Evolutionary conservation across 2,888 invertebrate genomes (phyloP).

Genomic region (Patella pellucida): DNA sequence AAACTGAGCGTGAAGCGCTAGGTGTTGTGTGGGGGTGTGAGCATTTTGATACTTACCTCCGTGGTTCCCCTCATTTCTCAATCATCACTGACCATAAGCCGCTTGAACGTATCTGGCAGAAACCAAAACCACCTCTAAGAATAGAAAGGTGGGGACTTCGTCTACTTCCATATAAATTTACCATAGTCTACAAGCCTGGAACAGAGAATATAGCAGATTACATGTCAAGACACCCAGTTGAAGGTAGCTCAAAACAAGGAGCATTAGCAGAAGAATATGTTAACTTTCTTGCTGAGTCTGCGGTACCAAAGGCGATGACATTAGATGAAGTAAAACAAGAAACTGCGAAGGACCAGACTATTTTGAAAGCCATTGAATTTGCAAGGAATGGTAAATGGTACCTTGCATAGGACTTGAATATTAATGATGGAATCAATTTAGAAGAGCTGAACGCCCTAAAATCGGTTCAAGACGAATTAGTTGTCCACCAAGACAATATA

Average conservation of each 20-base stretch:
- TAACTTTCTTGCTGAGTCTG: conserved; percentile 24
- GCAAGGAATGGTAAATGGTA: conserved; percentile 1
- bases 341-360: conserved; percentile 7
- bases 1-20: conserved; percentile 43
- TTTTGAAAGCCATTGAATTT: conserved; percentile 11
- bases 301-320: conserved; percentile 27
- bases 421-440: neutral
- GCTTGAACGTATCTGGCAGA: conserved; percentile 36
- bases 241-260: conserved; percentile 1
- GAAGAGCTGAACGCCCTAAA: conserved; percentile 12
- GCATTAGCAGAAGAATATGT: conserved; percentile 33
- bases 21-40: conserved; percentile 47
- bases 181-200: conserved; percentile 35
- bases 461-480: conserved; percentile 27
- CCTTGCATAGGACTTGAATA: neutral
- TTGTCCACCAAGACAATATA: conserved; percentile 22
- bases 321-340: conserved; percentile 17
- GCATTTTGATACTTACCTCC: conserved; percentile 46
- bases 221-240: conserved; percentile 38
- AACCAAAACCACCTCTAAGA: conserved; percentile 34
- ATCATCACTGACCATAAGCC: conserved; percentile 48
- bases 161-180: conserved; percentile 37
- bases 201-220: conserved; percentile 42
- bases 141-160: conserved; percentile 42
- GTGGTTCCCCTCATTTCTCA: conserved; percentile 39